Evolutionary conservation across 92 coral and sea anemone species (phyloP), one percentile per base, ranked within the genome.

Genomic region (Epizoanthus illoricatus): DNA sequence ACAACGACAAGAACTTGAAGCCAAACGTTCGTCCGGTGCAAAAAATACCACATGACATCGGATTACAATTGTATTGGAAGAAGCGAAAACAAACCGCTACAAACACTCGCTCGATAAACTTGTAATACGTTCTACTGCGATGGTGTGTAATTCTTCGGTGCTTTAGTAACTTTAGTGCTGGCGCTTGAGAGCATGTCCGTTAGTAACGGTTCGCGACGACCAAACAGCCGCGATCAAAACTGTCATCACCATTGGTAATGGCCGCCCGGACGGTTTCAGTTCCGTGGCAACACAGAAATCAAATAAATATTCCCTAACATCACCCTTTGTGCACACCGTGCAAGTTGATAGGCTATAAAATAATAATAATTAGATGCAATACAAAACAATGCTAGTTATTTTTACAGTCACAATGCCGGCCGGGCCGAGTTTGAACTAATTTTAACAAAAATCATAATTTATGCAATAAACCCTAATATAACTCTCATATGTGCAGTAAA

Each of bases 241-340:
- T 42, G 2, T 41, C 16, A 9, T 57, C 13, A 1, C 36, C 7
- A 19, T 9, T 24, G 7, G 20, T 41, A 8, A 36, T 36, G 73
- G 3, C 40, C 57, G 54, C 47, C 55, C 65, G 18, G 17, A 49
- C 56, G 1, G 63, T 52, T 41, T 24, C 21, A 2, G 80, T 74
- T 43, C 39, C 64, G 10, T 74, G 80, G 80, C 64, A 74, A 74
- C 80, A 21, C 15, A 7, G 12, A 15, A 56, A 54, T 73, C 64
- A 42, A 40, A 23, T 11, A 54, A 21, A 54, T 24, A 21, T 23
- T 47, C 63, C 23, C 62, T 12, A 0, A 17, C 11, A 10, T 19
- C 12, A 20, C 12, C 7, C 33, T 45, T 54, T 49, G 79, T 55
- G 49, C 13, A 20, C 13, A 8, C 8, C 41, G 41, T 3, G 60